Evolutionary conservation across 2,113 vertebrate genomes (phyloP).

Genomic region (Menura novaehollandiae): DNA sequence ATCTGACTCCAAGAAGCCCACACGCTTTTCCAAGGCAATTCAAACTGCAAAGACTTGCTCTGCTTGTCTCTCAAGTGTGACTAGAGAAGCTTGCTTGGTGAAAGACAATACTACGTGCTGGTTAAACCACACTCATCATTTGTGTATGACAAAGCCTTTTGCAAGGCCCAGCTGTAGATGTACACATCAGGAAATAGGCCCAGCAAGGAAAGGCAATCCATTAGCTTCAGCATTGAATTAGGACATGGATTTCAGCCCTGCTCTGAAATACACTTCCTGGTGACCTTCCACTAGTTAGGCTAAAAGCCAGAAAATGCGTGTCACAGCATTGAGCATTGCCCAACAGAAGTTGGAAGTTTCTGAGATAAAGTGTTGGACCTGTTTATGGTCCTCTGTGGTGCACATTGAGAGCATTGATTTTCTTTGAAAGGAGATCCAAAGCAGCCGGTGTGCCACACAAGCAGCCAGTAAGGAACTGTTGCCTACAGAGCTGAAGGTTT

Average conservation of each 20-base stretch:
- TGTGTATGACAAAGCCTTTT: background rate
- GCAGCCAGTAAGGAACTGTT: background rate
- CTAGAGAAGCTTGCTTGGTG: background rate
- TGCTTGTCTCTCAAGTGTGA: background rate
- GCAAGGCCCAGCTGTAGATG: background rate
- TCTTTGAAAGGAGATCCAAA: background rate
- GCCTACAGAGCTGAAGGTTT: background rate
- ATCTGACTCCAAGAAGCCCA: background rate
- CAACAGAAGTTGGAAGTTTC: background rate
- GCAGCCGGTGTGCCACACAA: background rate
- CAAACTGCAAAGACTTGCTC: background rate
- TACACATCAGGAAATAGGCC: background rate
- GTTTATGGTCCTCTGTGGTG: background rate
- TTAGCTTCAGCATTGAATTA: background rate
- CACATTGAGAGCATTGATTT: background rate
- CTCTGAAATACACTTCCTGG: background rate
- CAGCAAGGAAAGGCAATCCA: background rate
- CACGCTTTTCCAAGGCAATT: background rate
- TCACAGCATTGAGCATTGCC: background rate
- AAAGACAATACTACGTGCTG: background rate
- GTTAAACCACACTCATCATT: background rate
- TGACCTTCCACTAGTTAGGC: background rate
- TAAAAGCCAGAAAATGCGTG: background rate
- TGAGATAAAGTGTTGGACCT: background rate
- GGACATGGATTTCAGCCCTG: background rate